A percentile compares a stretch with the other conserved stretches of the same genome.
Evolutionary conservation across 2,113 vertebrate species (phyloP).

Genomic region (Lepus americanus): DNA sequence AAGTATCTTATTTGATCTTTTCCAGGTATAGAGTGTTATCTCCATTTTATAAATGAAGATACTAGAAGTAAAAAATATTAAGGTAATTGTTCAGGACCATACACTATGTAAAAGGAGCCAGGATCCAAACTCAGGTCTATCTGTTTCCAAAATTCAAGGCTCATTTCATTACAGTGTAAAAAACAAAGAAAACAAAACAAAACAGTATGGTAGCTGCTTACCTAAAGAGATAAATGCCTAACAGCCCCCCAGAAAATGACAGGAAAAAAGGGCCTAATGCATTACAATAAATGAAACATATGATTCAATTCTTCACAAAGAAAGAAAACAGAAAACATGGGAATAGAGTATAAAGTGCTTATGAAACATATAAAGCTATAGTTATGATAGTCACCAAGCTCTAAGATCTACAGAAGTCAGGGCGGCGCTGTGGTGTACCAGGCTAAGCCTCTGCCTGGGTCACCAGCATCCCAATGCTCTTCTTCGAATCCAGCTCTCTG

Average conservation of each 20-base stretch:
- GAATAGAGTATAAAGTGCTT: background rate
- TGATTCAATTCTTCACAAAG: background rate
- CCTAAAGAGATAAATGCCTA: conserved; percentile 34
- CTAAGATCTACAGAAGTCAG: conserved; percentile 7
- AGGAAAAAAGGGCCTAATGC: conserved; percentile 28
- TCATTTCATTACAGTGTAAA: conserved; percentile 1
- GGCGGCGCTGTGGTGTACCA: too few relatives aligned
- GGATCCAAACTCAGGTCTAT: conserved; percentile 27
- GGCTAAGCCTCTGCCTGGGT: too few relatives aligned
- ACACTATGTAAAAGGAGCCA: background rate
- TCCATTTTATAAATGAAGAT: conserved; percentile 45
- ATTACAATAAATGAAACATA: conserved; percentile 15
- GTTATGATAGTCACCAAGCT: conserved; percentile 13
- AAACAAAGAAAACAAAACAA: background rate
- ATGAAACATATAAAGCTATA: background rate
- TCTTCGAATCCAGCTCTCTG: too few relatives aligned
- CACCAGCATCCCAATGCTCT: too few relatives aligned
- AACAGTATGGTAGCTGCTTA: background rate
- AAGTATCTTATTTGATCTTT: conserved; percentile 43
- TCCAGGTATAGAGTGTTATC: conserved; percentile 51
- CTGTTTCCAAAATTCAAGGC: conserved; percentile 33
- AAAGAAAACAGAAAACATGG: background rate
- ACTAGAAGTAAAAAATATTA: background rate
- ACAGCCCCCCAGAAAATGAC: background rate
- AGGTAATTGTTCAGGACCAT: conserved; percentile 2